Percentiles rank a stretch among this genome's conserved stretches.
These are phyloP conservation scores for Sylvietta virens DNA, from an alignment of 2,113 vertebrate species.

Conservation along the genomic window DNA sequence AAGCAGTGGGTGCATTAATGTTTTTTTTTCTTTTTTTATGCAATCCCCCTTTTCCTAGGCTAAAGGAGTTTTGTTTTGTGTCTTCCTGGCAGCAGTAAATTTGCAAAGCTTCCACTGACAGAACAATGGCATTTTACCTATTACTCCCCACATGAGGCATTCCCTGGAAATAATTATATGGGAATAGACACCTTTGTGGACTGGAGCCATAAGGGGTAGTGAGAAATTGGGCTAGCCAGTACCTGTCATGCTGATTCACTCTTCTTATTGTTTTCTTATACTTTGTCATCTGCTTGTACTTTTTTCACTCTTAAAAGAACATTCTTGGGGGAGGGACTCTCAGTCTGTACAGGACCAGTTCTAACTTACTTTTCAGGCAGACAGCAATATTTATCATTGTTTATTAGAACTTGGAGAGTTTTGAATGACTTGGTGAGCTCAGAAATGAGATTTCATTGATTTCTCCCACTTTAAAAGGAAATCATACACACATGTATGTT, in stretches of 20 bases:
- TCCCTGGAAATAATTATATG: constrained; percentile 26
- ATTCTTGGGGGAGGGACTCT: not conserved
- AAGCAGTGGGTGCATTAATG: not conserved
- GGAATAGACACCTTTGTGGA: not conserved
- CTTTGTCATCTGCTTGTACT: not conserved
- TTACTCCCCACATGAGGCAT: not conserved
- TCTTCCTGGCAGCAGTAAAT: constrained; percentile 6
- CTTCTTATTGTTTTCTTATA: not conserved
- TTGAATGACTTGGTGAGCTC: not conserved
- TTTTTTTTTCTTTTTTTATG: not conserved
- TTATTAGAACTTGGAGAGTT: not conserved
- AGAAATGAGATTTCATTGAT: not conserved
- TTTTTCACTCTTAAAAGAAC: not conserved
- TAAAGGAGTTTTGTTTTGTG: not conserved
- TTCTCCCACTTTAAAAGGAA: not conserved
- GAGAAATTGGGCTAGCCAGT: constrained; percentile 15
- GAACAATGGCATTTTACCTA: not conserved
- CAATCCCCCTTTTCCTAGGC: not conserved
- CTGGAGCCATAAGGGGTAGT: not conserved
- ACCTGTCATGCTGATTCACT: constrained; percentile 1
- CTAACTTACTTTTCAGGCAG: not conserved
- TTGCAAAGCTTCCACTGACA: not conserved
- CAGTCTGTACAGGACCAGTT: not conserved
- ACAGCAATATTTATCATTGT: not conserved
- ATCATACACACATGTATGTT: not conserved